These are phyloP conservation scores for Metridium senile DNA, from an alignment of 92 coral and sea anemone species.

Conservation along the genomic window DNA sequence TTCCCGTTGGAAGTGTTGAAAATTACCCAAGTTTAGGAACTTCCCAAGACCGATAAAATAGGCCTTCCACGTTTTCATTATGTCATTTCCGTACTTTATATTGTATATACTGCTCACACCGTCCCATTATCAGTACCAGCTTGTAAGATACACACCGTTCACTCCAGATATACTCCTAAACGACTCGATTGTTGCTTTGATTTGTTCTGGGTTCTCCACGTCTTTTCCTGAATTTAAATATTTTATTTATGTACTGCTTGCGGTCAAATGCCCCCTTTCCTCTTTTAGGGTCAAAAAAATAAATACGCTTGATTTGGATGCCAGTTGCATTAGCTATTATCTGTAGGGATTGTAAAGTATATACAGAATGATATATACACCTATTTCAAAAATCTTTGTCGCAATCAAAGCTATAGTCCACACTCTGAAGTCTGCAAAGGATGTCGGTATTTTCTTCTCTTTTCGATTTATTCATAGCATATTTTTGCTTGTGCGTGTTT, in stretches of 20 bases:
- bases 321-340: neutral
- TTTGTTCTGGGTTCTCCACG: slow-evolving; percentile 44
- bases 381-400: too few relatives aligned
- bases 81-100: slow-evolving; percentile 28
- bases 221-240: slow-evolving; percentile 52
- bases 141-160: slow-evolving; percentile 29
- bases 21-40: slow-evolving; percentile 29
- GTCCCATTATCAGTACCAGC: slow-evolving; percentile 37
- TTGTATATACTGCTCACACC: slow-evolving; percentile 50
- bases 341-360: neutral
- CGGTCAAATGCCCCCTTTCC: slow-evolving; percentile 58
- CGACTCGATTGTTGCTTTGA: slow-evolving; percentile 51
- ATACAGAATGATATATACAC: slow-evolving; percentile 5
- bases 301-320: neutral
- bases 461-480: too few relatives aligned
- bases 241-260: slow-evolving; percentile 42
- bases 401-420: too few relatives aligned
- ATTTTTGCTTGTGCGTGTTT: too few relatives aligned
- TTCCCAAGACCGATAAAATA: slow-evolving; percentile 39
- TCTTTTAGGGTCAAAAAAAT: slow-evolving; percentile 61
- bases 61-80: slow-evolving; percentile 38
- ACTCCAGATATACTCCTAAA: slow-evolving; percentile 40
- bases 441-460: too few relatives aligned
- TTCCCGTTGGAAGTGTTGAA: neutral
- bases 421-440: too few relatives aligned